Base-by-base conservation (phyloP, 2,888 invertebrate genomes). In the Linnaemya tessellans region DNA sequence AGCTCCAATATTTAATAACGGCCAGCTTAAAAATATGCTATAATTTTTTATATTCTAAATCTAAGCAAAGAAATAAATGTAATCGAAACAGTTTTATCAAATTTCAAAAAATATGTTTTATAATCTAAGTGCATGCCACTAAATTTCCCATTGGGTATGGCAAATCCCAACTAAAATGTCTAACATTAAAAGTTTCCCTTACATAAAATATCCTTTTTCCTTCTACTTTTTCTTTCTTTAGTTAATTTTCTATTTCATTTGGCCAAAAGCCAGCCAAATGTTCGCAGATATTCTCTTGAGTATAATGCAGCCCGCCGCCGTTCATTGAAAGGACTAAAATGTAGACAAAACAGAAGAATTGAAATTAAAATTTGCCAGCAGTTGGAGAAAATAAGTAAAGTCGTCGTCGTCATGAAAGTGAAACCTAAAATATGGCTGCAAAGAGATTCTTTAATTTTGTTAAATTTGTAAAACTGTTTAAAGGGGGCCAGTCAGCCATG, bases 201-300 rank as follows among this genome's bases (percentile, higher is more conserved):
- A 1, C 20, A 70, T 15, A 7, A 54, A 60, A 10, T 35, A 46
- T 46, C 49, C 15, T 11, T n/a, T 49, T 54, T 0, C 41, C 30
- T 54, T 0, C 41, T 35, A 1, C 10, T 67, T 62, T 25, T 54
- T 46, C 15, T 43, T 20, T 25, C 67, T 49, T 58, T 41, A 3
- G 46, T 41, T 3, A 30, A 25, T 58, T 58, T 80, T 80, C 73
- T 65, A 22, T 60, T 65, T 49, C n/a, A 65, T 73, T 80, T 80
- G 73, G 73, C 73, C 73, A 60, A 49, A 73, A 73, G 80, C 80
- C 73, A 73, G 80, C 80, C 65, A 80, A 80, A 49, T 20, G 41
- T 49, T 49, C 58, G 22, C 38, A 41, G 1, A 41, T 35, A 80
- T 51, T 73, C 73, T 65, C 73, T 60, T 49, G 73, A 73, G 65